Conservation (phyloP, 2,888 invertebrate genomes). For the Ichneumon xanthorius region DNA sequence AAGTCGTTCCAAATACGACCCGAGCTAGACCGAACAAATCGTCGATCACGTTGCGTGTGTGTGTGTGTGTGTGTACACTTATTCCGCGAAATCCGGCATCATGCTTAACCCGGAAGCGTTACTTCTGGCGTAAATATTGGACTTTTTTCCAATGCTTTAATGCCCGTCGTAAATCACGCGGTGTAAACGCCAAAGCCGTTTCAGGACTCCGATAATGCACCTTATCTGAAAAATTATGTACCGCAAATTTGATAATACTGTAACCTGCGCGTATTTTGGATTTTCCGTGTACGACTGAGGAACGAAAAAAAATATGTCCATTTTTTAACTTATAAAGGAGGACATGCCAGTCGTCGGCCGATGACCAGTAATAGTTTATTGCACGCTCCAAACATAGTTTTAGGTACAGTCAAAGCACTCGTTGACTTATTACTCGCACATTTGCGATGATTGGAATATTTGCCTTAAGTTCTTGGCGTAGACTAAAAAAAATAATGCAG, state of each 20-base stretch:
- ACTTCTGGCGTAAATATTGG: background rate
- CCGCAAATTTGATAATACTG: background rate
- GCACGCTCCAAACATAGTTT: background rate
- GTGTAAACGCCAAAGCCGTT: background rate
- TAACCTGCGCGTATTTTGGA: background rate
- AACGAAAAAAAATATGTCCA: background rate
- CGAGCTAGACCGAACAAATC: background rate
- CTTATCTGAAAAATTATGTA: background rate
- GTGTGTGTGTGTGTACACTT: slow-evolving; percentile 7
- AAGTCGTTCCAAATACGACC: background rate
- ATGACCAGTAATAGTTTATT: background rate
- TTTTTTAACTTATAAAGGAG: background rate
- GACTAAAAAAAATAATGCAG: background rate
- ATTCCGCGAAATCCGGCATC: slow-evolving; percentile 20
- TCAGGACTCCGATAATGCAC: background rate
- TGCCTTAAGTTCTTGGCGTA: background rate
- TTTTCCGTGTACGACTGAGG: background rate
- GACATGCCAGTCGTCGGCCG: background rate
- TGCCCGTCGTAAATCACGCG: background rate
- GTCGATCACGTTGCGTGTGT: slow-evolving; percentile 14
- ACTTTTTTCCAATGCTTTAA: background rate
- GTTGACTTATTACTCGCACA: background rate
- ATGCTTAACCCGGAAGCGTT: slow-evolving; percentile 22
- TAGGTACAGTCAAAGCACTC: background rate
- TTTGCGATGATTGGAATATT: background rate